phyloP scores from a whole-genome alignment of 2,113 vertebrate species.

The Sminthopsis crassicaudata region DNA sequence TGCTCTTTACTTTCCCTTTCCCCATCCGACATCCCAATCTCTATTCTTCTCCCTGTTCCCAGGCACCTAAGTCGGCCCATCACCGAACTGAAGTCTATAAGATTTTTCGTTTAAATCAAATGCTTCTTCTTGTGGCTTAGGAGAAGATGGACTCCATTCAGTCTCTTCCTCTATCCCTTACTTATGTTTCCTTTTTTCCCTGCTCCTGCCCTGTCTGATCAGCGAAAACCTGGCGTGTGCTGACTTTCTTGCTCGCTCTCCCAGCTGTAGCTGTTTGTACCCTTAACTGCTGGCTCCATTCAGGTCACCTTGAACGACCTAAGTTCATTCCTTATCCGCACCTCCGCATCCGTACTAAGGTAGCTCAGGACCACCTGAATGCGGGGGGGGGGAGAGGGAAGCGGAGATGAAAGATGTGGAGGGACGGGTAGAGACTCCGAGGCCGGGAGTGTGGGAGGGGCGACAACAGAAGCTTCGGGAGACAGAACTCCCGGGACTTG shows the following conservation, averaged over 20 bases:
- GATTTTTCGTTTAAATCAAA: not conserved
- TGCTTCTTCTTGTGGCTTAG: not conserved
- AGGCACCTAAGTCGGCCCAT: not conserved
- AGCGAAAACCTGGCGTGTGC: conserved; percentile 89
- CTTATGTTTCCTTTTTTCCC: not conserved
- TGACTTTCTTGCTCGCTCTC: conserved; percentile 86
- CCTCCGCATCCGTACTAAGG: conserved; percentile 91
- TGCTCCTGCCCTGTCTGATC: not conserved
- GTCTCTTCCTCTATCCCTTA: not conserved
- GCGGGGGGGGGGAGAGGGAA: too few relatives aligned
- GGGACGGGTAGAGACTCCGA: not conserved
- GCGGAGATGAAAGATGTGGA: too few relatives aligned
- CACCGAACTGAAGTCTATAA: not conserved
- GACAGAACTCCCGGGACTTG: not conserved
- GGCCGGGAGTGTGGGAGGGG: accelerated
- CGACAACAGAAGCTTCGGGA: accelerated
- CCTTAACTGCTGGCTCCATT: conserved; percentile 87
- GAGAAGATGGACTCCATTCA: not conserved
- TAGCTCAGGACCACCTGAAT: conserved; percentile 9
- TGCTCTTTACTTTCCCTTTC: not conserved
- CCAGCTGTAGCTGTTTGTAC: conserved; percentile 90
- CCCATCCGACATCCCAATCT: too few relatives aligned
- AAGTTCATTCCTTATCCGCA: conserved; percentile 88
- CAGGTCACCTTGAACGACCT: conserved; percentile 64
- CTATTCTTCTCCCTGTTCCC: not conserved